phyloP scores from a whole-genome alignment of 2,888 invertebrate species.

The Mimachlamys varia region DNA sequence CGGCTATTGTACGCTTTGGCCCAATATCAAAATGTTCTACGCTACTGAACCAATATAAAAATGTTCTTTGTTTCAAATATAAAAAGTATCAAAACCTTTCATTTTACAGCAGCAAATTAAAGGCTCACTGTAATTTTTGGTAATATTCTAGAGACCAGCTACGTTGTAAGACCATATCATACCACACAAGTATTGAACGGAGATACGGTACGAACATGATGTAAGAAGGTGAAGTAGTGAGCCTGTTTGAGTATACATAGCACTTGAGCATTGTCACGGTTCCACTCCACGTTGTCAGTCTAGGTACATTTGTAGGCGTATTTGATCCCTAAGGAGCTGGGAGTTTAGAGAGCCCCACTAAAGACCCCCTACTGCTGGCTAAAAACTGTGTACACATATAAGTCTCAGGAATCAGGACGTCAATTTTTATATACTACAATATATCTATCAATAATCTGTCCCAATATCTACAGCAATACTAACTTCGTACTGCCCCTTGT shows the following conservation, averaged over 20 bases:
- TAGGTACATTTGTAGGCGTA: not conserved
- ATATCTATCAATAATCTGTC: not conserved
- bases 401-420: not conserved
- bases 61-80: not conserved
- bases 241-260: not conserved
- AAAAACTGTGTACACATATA: slow-evolving; percentile 10
- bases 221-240: not conserved
- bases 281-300: not conserved
- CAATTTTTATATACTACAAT: not conserved
- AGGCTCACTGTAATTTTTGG: too few species aligned
- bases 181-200: too few species aligned
- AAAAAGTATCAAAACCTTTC: too few species aligned
- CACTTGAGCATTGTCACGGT: not conserved
- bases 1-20: too few species aligned
- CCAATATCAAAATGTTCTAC: not conserved
- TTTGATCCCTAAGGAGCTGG: not conserved
- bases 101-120: too few species aligned
- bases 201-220: too few species aligned
- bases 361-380: not conserved
- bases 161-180: too few species aligned
- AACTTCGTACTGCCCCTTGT: not conserved
- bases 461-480: not conserved
- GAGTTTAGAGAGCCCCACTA: not conserved
- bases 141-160: too few species aligned
- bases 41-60: not conserved